Conservation (phyloP, 2,888 invertebrate species). For the Drosophila limbata region DNA sequence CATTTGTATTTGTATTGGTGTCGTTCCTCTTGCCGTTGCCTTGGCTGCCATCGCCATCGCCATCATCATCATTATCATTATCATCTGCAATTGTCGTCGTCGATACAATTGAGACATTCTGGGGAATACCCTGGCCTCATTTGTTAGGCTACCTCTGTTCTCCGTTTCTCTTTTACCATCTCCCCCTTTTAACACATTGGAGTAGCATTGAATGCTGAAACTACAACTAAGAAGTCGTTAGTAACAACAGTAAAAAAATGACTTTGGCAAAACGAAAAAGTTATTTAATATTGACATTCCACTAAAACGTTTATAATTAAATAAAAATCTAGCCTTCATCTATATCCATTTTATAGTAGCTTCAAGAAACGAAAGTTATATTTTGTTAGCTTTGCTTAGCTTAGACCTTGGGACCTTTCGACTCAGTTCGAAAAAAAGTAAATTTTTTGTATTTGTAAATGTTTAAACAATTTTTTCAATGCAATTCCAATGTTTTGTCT, state of each 20-base stretch:
- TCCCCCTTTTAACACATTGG: not conserved
- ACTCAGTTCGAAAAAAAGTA: not conserved
- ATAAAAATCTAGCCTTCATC: too few species aligned
- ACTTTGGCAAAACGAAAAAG: too few species aligned
- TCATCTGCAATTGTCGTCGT: constrained; percentile 35
- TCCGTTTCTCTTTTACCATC: too few species aligned
- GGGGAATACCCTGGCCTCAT: constrained; percentile 72
- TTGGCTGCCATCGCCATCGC: constrained; percentile 52
- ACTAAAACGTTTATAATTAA: too few species aligned
- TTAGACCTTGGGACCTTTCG: not conserved
- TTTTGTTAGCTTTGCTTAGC: not conserved
- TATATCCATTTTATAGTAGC: too few species aligned
- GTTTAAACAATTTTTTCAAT: constrained; percentile 43
- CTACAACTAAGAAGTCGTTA: not conserved
- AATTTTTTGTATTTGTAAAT: constrained; percentile 9
- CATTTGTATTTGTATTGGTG: constrained; percentile 17
- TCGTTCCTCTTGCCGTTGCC: constrained; percentile 50
- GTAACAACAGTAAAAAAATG: not conserved
- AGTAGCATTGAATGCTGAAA: constrained; percentile 24
- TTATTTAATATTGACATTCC: too few species aligned
- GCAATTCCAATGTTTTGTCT: constrained; percentile 38
- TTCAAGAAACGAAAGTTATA: too few species aligned
- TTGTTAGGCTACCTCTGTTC: constrained; percentile 24
- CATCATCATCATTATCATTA: constrained; percentile 27
- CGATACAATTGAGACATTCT: constrained; percentile 79